These are phyloP conservation scores for Galemys pyrenaicus DNA, from an alignment of 2,113 vertebrate species.

Conservation along the genomic window DNA sequence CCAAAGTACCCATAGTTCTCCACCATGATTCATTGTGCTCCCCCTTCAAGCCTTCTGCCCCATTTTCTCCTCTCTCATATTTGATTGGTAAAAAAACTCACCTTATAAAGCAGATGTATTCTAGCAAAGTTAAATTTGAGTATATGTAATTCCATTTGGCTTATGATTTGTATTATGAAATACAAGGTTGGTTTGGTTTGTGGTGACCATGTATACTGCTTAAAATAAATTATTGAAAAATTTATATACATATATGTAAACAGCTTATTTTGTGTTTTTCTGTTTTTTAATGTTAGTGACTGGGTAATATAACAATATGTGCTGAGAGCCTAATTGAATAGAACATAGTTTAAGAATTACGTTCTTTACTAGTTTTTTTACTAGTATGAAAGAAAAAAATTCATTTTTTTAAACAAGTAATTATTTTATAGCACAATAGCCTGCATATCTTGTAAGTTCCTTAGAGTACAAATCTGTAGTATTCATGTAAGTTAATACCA, in stretches of 20 bases:
- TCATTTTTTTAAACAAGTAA: constrained; percentile 24
- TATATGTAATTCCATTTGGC: neutral
- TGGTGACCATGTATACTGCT: neutral
- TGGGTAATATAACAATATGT: constrained; percentile 20
- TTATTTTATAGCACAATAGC: neutral
- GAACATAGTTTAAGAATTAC: neutral
- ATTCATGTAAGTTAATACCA: constrained; percentile 14
- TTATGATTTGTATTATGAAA: neutral
- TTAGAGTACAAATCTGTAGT: constrained; percentile 5
- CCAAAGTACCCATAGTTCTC: too few relatives aligned
- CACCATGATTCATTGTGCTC: too few relatives aligned
- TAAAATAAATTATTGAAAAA: neutral
- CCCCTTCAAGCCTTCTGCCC: too few relatives aligned
- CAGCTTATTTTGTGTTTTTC: neutral
- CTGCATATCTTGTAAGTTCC: neutral
- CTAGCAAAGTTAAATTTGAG: constrained; percentile 21
- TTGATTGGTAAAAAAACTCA: neutral
- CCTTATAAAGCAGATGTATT: neutral
- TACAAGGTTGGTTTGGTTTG: neutral
- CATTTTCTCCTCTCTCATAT: neutral
- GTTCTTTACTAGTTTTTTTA: too few relatives aligned
- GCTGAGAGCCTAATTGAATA: neutral
- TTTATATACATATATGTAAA: neutral
- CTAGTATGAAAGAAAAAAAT: too few relatives aligned
- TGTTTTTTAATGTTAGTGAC: constrained; percentile 11